Evolutionary conservation across 2,113 vertebrate species (phyloP).

Genomic region (Syngnathus typhle): DNA sequence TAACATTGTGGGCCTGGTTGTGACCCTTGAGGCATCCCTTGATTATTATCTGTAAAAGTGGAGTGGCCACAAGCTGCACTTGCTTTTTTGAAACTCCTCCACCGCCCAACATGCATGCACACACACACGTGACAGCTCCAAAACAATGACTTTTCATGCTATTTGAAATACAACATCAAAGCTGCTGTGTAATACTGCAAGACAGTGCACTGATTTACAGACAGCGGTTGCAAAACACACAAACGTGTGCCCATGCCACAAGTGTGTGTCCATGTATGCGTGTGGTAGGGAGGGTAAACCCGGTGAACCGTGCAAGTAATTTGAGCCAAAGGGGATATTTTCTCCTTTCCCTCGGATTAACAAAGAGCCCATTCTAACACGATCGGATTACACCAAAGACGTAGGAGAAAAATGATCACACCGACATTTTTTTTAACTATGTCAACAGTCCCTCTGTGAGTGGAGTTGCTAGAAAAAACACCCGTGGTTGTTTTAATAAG

Average conservation of each 20-base stretch:
- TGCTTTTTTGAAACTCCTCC: constrained; percentile 22
- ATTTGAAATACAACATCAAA: constrained; percentile 1
- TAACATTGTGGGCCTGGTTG: constrained; percentile 4
- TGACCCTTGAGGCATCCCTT: constrained; percentile 42
- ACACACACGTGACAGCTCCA: constrained; percentile 12
- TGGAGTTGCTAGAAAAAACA: constrained; percentile 6
- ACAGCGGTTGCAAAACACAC: background rate
- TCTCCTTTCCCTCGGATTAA: constrained; percentile 45
- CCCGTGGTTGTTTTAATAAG: constrained; percentile 31
- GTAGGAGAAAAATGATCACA: constrained; percentile 40
- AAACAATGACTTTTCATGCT: constrained; percentile 4
- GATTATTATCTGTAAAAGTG: constrained; percentile 25
- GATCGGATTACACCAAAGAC: constrained; percentile 59
- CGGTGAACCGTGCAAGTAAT: constrained; percentile 41
- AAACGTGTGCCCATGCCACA: background rate
- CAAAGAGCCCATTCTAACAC: constrained; percentile 61
- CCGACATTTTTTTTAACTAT: constrained; percentile 35
- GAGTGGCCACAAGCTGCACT: constrained; percentile 24
- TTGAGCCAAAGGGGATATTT: constrained; percentile 39
- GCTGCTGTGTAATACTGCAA: background rate
- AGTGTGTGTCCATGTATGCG: constrained; percentile 9
- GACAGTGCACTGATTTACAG: background rate
- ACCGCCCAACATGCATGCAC: constrained; percentile 5
- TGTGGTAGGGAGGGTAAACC: constrained; percentile 21
- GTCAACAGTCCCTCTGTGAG: constrained; percentile 26